Evolutionary conservation across 2,888 invertebrate species (phyloP).

Genomic region (Drosophila subsilvestris): DNA sequence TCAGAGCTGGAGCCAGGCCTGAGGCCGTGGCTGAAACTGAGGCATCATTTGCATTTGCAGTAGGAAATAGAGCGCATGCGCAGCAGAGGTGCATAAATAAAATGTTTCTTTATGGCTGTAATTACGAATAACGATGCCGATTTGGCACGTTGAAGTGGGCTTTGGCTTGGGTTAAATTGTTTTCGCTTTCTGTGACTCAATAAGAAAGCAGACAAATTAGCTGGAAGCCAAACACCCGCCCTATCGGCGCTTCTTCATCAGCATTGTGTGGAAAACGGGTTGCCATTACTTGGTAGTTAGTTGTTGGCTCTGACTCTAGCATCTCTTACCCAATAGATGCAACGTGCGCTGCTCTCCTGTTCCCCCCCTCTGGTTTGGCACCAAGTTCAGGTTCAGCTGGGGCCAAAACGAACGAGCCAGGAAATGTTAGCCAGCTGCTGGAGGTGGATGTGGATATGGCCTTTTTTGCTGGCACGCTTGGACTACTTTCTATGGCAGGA

Average conservation of each 20-base stretch:
- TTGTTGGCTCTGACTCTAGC: constrained; percentile 6
- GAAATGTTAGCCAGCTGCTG: constrained; percentile 60
- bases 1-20: not conserved
- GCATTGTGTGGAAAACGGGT: constrained; percentile 26
- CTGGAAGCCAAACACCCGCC: constrained; percentile 7
- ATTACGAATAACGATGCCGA: constrained; percentile 58
- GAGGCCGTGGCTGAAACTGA: constrained; percentile 17
- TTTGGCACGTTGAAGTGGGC: constrained; percentile 35
- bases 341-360: too few relatives aligned
- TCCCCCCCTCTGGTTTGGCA: constrained; percentile 21
- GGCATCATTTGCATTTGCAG: constrained; percentile 74
- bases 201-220: constrained; percentile 33
- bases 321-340: constrained; percentile 55
- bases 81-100: constrained; percentile 60
- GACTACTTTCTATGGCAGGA: constrained; percentile 77
- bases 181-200: constrained; percentile 31
- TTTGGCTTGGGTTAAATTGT: constrained; percentile 5
- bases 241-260: constrained; percentile 31
- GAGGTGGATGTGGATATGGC: constrained; percentile 28
- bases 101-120: constrained; percentile 72
- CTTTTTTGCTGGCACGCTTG: constrained; percentile 62
- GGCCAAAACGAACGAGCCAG: constrained; percentile 56
- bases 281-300: constrained; percentile 9
- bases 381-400: constrained; percentile 82
- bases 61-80: constrained; percentile 72